These are phyloP conservation scores for Andricus quercusramuli DNA, from an alignment of 2,888 invertebrate genomes.

Conservation along the genomic window DNA sequence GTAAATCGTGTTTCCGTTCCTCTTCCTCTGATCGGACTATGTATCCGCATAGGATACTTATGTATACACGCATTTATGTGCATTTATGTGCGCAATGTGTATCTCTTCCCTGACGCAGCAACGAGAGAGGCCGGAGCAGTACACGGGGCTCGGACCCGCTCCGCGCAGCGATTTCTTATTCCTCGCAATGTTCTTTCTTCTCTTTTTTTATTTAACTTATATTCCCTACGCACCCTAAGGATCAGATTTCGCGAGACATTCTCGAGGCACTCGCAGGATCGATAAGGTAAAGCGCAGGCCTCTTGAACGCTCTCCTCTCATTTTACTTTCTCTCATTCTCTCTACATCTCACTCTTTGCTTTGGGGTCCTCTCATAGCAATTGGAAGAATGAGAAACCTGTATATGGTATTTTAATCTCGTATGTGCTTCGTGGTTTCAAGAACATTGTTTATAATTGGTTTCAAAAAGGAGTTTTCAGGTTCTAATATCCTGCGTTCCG, in stretches of 20 bases:
- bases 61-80: slow-evolving; percentile 56
- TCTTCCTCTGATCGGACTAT: slow-evolving; percentile 46
- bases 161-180: slow-evolving; percentile 12
- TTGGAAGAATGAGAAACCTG: slow-evolving; percentile 14
- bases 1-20: slow-evolving; percentile 51
- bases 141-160: background rate
- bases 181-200: background rate
- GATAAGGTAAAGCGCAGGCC: slow-evolving; percentile 18
- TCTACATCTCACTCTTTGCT: slow-evolving; percentile 6
- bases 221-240: slow-evolving; percentile 14
- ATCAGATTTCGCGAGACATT: slow-evolving; percentile 51
- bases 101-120: slow-evolving; percentile 48
- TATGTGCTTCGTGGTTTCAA: slow-evolving; percentile 2
- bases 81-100: slow-evolving; percentile 49
- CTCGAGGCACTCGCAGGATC: slow-evolving; percentile 16
- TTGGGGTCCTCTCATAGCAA: slow-evolving; percentile 10
- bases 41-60: slow-evolving; percentile 53
- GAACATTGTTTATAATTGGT: background rate
- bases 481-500: no score
- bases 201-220: slow-evolving; percentile 48
- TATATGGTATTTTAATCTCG: slow-evolving; percentile 17
- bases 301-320: slow-evolving; percentile 36
- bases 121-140: slow-evolving; percentile 1
- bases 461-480: background rate
- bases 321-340: slow-evolving; percentile 43